These are phyloP conservation scores for Crocidura indochinensis DNA, from an alignment of 2,797 vertebrate genomes.

Conservation along the genomic window DNA sequence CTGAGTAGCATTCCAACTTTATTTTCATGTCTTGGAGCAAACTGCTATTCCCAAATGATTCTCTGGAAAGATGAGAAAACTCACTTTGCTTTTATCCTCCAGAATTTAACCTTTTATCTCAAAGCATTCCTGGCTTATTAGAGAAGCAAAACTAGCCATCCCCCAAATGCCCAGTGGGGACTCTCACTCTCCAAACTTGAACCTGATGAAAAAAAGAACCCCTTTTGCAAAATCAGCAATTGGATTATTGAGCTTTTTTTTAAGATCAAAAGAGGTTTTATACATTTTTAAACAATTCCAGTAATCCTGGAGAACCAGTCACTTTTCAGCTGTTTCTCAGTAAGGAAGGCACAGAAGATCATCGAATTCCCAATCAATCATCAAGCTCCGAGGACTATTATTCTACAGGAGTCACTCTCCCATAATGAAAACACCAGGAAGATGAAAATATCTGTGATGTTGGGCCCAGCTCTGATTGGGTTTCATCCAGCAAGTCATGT, in stretches of 20 bases:
- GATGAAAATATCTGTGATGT: not conserved
- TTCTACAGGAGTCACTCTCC: not conserved
- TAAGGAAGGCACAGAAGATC: constrained; percentile 57
- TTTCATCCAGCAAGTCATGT: not conserved
- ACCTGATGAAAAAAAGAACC: constrained; percentile 71
- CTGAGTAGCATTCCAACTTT: constrained; percentile 45
- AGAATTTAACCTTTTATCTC: constrained; percentile 70
- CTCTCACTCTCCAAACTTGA: constrained; percentile 41
- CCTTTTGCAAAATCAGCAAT: constrained; percentile 70
- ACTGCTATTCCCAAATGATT: constrained; percentile 51
- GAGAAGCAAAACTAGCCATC: constrained; percentile 60
- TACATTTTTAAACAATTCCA: constrained; percentile 74
- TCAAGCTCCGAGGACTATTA: not conserved
- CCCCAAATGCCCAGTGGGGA: constrained; percentile 21
- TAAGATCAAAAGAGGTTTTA: constrained; percentile 72
- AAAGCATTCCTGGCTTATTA: constrained; percentile 53
- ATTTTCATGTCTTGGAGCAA: constrained; percentile 35
- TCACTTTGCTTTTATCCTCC: not conserved
- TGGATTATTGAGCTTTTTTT: not conserved
- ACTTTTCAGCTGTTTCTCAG: constrained; percentile 52
- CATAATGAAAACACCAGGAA: not conserved
- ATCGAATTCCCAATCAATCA: not conserved
- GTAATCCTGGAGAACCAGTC: constrained; percentile 61
- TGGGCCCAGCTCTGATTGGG: not conserved
- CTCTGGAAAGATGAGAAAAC: constrained; percentile 71